Base-by-base conservation (phyloP, 2,888 invertebrate species). In the Nephrotoma flavescens region DNA sequence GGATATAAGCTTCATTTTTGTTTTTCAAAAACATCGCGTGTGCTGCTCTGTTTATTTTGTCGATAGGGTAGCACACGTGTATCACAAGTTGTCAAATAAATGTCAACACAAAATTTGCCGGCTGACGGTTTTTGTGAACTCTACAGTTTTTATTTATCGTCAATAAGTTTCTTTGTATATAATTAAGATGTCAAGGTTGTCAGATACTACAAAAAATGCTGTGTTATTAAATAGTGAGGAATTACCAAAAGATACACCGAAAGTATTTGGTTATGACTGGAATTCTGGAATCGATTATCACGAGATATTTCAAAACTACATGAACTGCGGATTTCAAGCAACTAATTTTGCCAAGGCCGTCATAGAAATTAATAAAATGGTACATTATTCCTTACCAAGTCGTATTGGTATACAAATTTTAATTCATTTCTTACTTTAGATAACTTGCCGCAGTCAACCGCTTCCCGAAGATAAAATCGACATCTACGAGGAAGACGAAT, bases 321-420 rank as follows among this genome's bases (percentile, higher is more conserved):
- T 93, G 44, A 93, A 93, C 87, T 96, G 96, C 31, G 99, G 99
- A n/a, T 99, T 99, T 92, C 99, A 99, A 93, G 98, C 99, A 0
- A 98, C 98, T 0, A 98, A 96, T 93, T 96, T 99, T 90, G 98
- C 97, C 0, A 92, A 95, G 89, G 98, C 98, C 0, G 95, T 99
- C 0, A 93, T 95, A 86, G 98, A 99, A 93, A 96, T 99, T 88
- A 96, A 97, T 89, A 95, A 95, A 93, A 99, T 99, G 99, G 95
- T 94, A 92, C 89, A 89, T 31, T 31, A 31, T 31, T 31, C 84
- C 87, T 19, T 83, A 83, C 12, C 31, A 42, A 15, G 41, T 7
- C 44, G 1, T 19, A 31, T 31, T 31, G 31, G 1, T 31, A 52
- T 7, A 44, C 42, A 41, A 6, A 83, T 84, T 83, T 15, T 31